Base-by-base conservation (phyloP, 2,113 vertebrate species). In the Python bivittatus region DNA sequence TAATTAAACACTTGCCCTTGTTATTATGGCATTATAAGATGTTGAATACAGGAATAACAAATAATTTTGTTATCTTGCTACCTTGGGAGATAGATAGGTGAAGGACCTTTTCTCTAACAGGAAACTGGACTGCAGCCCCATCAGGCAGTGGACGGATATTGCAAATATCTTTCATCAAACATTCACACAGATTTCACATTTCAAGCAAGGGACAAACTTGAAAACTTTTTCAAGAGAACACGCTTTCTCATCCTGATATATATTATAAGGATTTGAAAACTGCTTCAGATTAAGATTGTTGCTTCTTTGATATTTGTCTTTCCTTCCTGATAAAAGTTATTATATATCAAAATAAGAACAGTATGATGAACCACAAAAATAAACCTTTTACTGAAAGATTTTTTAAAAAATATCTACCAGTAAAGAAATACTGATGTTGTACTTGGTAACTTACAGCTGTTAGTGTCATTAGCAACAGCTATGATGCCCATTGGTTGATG, bases 401-500 rank as follows among this genome's bases (percentile, higher is more conserved):
- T 1, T 17, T 79, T 13, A 91, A 88, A 93, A 0, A 0, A 90
- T 5, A 0, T 0, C 25, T 33, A 53, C 68, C 10, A 90, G 86
- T 54, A 42, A 85, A 56, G 1, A 57, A 91, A 86, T 29, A 0
- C 72, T 52, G 7, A 27, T 57, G 33, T 89, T 25, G 94, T 90
- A 52, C 44, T 94, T 23, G 20, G 58, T 0, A 86, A 98, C 99
- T 99, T 98, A 99, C 99, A 99, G 92, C 98, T 99, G 96, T 99
- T 99, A 88, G 99, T 99, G 94, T 99, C 99, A 88, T 98, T 99
- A 93, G 99, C 98, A 38, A 99, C 98, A 79, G 99, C 98, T 60
- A 99, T 98, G 84, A 99, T 99, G 64, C 99, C 99, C 99, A 99
- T 99, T 6, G 99, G 99, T 90, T 99, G 99, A 96, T 99, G 99